Evolutionary conservation across 2,113 vertebrate species (phyloP), one percentile per base, ranked within the genome.

Genomic region (Rhinichthys klamathensis): DNA sequence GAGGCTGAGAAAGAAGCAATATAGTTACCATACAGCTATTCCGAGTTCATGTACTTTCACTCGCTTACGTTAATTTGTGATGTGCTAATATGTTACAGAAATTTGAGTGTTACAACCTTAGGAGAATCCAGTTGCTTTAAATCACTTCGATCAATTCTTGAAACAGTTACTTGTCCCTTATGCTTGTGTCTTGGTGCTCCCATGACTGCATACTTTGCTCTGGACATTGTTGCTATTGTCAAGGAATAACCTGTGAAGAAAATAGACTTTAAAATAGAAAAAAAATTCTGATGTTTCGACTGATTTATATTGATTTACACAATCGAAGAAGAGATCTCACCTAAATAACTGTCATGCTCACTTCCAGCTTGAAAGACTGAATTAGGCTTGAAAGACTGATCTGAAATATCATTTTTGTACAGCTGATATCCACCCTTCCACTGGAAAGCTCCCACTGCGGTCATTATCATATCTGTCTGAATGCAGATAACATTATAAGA

Each of bases 131-230:
- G 60, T 27, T 67, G 5, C 0, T 11, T 86, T 13, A 0, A 2
- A 0, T 0, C 10, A 0, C 0, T 0, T 0, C 2, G 3, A 44
- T 2, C 4, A 46, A 61, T 65, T 3, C 54, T 90, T 27, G 21
- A 70, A 25, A 86, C 54, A 49, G 89, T 69, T 4, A 92, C 93
- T 81, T 27, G 15, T 44, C 94, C 94, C 77, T 63, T 73, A 85
- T 95, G 94, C 15, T 85, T 0, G 77, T 93, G 90, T 87, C 94
- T 91, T 7, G 94, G 94, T 46, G 93, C 94, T 23, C 94, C 94
- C 83, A 91, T 30, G 69, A 94, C 77, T 11, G 90, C 89, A 79
- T 92, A 25, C 0, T 0, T 32, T 0, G 35, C 61, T 2, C 0
- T 0, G 0, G 0, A 0, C 0, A 30, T 88, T 46, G 1, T 80